Evolutionary conservation across 2,113 vertebrate genomes (phyloP), one percentile per base, ranked within the genome.

Genomic region (Anser cygnoides): DNA sequence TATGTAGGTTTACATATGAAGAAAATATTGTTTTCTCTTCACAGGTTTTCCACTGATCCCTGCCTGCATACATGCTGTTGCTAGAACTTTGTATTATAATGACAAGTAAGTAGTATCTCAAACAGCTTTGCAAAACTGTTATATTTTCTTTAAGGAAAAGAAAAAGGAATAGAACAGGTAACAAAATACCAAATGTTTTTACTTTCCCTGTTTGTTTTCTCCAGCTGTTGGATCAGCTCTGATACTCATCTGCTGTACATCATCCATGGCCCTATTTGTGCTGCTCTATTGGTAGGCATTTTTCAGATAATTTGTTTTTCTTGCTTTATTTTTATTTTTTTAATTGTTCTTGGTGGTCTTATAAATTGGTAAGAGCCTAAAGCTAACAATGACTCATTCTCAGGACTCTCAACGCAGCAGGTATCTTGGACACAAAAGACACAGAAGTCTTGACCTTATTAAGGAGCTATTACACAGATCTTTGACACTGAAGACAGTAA

Each of bases 141-240:
- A 3, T 10, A 10, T 41, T 81, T 73, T 89, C 35, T 87, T 79
- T 31, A 62, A 79, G 35, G 10, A 15, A 10, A 18, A 23, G 39
- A 58, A 50, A 21, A 43, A 16, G 10, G 4, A 78, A 11, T 43
- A 25, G 7, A 61, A 81, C 19, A 55, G 49, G 46, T 72, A 59
- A 55, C 52, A 74, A 90, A 41, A 87, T 66, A 21, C 4, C 12
- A 28, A 39, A 43, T 63, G 6, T 26, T 76, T 72, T 90, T 58
- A 66, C 4, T 92, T 54, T 76, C 33, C 26, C 16, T 92, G 2
- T 88, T 70, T 95, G 26, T 97, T 93, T 96, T 79, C 61, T 91
- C 55, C 82, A 99, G 99, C 93, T 99, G 99, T 95, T 99, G 99
- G 99, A 99, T 99, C 95, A 99, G 99, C 97, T 99, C 99, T 71